Base-by-base conservation (phyloP, 1,140 invertebrate genomes). In the Zaprionus inermis region DNA sequence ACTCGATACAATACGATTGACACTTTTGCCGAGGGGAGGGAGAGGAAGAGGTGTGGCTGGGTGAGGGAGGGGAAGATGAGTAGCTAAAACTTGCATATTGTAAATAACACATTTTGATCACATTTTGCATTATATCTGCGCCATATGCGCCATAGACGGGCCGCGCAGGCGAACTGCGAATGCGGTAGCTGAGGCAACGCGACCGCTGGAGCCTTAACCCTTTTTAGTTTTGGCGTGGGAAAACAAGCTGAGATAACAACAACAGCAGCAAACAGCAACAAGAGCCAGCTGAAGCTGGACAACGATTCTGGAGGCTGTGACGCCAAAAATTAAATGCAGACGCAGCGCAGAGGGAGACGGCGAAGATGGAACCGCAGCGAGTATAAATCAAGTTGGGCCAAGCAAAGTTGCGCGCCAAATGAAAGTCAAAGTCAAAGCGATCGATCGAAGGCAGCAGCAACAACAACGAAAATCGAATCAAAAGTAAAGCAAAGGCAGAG, bases 51-150 rank as follows among this genome's bases (percentile, higher is more conserved):
- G 24, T 3, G 24, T 0, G 5, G 3, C n/a, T n/a, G n/a, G n/a
- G n/a, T n/a, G 24, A 28, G 24, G 3, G 24, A 28, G 5, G 24
- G 1, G 3, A 28, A 5, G 24, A 5, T 28, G n/a, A n/a, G n/a
- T 28, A 28, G 24, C 24, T 5, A 28, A 28, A 28, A 28, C 24
- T 28, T 28, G 24, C 24, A 28, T 32, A 32, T 32, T 32, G 72
- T 88, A 81, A 88, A 89, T 88, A 88, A 88, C 84, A 88, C 84
- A 88, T 88, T 89, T 89, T 16, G 7, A n/a, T n/a, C 38, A 44
- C 38, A 67, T 30, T 28, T 55, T 24, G n/a, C n/a, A 16, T 55
- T 28, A 38, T 46, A 16, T 56, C 38, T 56, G 69, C 74, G 74
- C 74, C 74, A 77, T 73, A 77, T 77, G 74, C 72, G 74, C 70